phyloP scores from a whole-genome alignment of 2,113 vertebrate species.

The Sinocyclocheilus rhinocerous region DNA sequence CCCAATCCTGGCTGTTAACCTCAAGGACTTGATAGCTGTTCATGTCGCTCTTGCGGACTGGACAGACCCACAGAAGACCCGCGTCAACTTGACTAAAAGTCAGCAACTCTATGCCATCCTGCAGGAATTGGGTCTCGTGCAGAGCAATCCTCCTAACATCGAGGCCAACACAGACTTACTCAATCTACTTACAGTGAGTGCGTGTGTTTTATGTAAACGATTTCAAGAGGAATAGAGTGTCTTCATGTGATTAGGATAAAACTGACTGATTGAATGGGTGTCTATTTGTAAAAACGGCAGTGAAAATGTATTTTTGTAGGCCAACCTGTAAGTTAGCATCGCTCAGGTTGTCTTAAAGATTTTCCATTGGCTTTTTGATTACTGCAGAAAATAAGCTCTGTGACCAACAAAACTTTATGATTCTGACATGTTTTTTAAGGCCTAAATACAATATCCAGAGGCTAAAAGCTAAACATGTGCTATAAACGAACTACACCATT shows the following conservation, averaged over 20 bases:
- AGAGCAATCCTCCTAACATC: conserved; percentile 77
- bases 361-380: too few species aligned
- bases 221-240: too few species aligned
- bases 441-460: not conserved
- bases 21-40: conserved; percentile 89
- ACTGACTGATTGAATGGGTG: not conserved
- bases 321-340: too few species aligned
- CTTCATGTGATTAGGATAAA: not conserved
- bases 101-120: conserved; percentile 88
- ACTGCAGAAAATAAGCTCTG: too few species aligned
- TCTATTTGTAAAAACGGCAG: not conserved
- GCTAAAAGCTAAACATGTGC: not conserved
- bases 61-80: conserved; percentile 80
- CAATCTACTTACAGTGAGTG: conserved; percentile 86
- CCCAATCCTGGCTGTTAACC: conserved; percentile 88
- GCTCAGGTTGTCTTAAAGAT: not conserved
- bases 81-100: conserved; percentile 85
- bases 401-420: too few species aligned
- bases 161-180: conserved; percentile 86
- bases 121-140: conserved; percentile 83
- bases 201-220: not conserved
- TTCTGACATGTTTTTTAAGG: not conserved
- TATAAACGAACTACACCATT: not conserved
- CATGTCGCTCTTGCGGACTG: conserved; percentile 87
- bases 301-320: not conserved